phyloP scores from a whole-genome alignment of 1,140 invertebrate species.

The Potamilus streckersoni region DNA sequence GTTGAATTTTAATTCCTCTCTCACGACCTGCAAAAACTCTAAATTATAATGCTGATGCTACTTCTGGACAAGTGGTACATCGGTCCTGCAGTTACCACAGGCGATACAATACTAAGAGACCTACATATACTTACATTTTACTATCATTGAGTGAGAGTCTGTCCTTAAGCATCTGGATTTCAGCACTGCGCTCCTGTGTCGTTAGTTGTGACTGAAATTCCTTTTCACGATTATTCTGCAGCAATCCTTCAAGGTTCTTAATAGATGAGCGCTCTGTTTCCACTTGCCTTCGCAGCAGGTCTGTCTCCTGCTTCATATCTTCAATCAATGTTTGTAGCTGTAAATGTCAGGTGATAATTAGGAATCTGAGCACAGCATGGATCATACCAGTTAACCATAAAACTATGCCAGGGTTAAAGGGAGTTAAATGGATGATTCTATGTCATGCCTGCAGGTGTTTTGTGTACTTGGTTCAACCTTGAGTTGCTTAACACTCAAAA shows the following conservation, averaged over 20 bases:
- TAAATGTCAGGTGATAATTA: slow-evolving; percentile 1
- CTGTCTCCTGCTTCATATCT: slow-evolving; percentile 62
- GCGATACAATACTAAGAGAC: too few species aligned
- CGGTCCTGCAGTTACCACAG: too few species aligned
- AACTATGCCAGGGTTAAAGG: neutral
- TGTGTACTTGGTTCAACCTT: too few species aligned
- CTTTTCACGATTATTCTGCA: slow-evolving; percentile 65
- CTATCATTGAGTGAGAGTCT: slow-evolving; percentile 65
- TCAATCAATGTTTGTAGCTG: slow-evolving; percentile 59
- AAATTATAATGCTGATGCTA: too few species aligned
- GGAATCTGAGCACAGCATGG: neutral
- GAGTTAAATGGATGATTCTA: neutral
- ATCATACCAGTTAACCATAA: neutral
- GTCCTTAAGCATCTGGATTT: slow-evolving; percentile 67
- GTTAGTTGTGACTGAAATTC: slow-evolving; percentile 65
- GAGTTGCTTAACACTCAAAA: too few species aligned
- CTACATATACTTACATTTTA: slow-evolving; percentile 61
- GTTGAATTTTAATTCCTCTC: too few species aligned
- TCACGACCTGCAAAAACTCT: too few species aligned
- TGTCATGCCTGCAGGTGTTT: neutral
- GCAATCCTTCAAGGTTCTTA: slow-evolving; percentile 63
- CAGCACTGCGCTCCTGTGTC: slow-evolving; percentile 64
- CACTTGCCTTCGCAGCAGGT: slow-evolving; percentile 59
- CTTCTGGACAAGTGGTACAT: too few species aligned
- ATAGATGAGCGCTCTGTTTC: slow-evolving; percentile 51